A percentile compares a stretch with the other conserved stretches of the same genome.
phyloP scores from a whole-genome alignment of 2,797 vertebrate species.

The Apogon hyalosoma region DNA sequence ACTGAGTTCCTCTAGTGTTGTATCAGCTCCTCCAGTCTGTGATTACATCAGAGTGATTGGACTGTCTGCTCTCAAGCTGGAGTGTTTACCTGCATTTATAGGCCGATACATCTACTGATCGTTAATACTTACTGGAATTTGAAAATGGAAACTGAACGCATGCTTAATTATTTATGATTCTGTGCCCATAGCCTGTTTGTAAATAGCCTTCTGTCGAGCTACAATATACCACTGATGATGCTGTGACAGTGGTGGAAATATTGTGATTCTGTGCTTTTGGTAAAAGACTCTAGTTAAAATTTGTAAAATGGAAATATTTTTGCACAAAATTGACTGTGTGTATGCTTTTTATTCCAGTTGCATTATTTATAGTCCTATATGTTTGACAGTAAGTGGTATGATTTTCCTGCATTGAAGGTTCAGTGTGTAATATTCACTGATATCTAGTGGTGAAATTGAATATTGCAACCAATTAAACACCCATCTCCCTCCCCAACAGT shows the following conservation, averaged over 20 bases:
- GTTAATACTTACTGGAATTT: slow-evolving; percentile 68
- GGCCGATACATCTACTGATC: slow-evolving; percentile 41
- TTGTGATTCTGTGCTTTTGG: too few species aligned
- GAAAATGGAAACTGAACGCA: slow-evolving; percentile 57
- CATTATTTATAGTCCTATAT: too few species aligned
- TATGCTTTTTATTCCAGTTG: too few species aligned
- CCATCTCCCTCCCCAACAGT: too few species aligned
- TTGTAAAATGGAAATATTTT: too few species aligned
- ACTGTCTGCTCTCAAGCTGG: slow-evolving; percentile 55
- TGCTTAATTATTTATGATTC: slow-evolving; percentile 73
- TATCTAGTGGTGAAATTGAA: too few species aligned
- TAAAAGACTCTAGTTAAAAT: too few species aligned
- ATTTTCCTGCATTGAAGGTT: too few species aligned
- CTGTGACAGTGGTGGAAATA: neutral
- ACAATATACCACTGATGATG: slow-evolving; percentile 33
- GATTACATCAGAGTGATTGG: slow-evolving; percentile 67
- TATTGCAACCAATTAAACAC: too few species aligned
- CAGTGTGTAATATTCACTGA: too few species aligned
- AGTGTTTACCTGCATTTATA: slow-evolving; percentile 74
- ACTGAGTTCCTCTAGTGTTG: slow-evolving; percentile 45
- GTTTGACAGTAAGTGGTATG: too few species aligned
- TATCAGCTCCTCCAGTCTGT: slow-evolving; percentile 59
- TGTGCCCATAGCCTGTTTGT: slow-evolving; percentile 57
- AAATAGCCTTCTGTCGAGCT: slow-evolving; percentile 56
- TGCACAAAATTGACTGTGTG: too few species aligned